Evolutionary conservation across 1,140 invertebrate species (phyloP).

Genomic region (Drosophila biarmipes): DNA sequence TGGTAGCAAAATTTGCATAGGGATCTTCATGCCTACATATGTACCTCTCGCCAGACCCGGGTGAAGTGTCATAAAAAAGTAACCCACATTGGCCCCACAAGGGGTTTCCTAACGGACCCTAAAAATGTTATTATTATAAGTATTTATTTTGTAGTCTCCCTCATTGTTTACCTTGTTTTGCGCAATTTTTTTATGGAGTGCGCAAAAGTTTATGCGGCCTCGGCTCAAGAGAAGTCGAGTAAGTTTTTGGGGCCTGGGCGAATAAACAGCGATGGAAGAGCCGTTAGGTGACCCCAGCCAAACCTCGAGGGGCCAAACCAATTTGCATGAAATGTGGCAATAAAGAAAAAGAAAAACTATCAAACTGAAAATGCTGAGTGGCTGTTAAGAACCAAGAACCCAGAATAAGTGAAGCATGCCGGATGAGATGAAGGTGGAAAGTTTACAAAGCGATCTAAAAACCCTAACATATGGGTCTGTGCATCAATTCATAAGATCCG

Average conservation of each 20-base stretch:
- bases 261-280: constrained; percentile 50
- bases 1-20: constrained; percentile 48
- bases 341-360: constrained; percentile 44
- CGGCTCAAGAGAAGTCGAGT: constrained; percentile 60
- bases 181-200: constrained; percentile 69
- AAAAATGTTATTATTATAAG: constrained; percentile 75
- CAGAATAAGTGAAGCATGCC: constrained; percentile 13
- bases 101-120: constrained; percentile 70
- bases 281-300: constrained; percentile 60
- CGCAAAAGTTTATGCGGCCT: constrained; percentile 55
- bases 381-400: constrained; percentile 15
- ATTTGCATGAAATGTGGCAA: constrained; percentile 60
- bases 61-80: constrained; percentile 63
- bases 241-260: constrained; percentile 36
- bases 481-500: neutral
- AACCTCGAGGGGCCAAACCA: constrained; percentile 39
- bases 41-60: constrained; percentile 9
- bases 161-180: constrained; percentile 54
- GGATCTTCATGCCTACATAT: constrained; percentile 21
- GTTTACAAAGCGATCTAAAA: constrained; percentile 5
- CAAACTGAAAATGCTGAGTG: constrained; percentile 41
- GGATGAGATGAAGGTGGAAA: constrained; percentile 21
- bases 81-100: constrained; percentile 66
- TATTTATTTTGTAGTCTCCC: constrained; percentile 72
- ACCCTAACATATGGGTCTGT: constrained; percentile 2